phyloP scores from a whole-genome alignment of 2,113 vertebrate species.

The Eulacestoma nigropectus region DNA sequence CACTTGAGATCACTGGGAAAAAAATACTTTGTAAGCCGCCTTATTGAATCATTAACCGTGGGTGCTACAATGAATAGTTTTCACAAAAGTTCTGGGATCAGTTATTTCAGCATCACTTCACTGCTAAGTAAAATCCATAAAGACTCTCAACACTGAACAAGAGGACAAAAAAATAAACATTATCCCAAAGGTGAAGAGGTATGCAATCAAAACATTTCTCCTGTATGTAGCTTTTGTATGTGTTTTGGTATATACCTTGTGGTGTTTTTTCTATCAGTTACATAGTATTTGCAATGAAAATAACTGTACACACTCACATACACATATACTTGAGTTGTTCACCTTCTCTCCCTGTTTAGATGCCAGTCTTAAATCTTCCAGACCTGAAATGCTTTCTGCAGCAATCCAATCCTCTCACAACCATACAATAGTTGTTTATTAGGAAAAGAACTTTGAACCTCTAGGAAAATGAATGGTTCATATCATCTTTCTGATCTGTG shows the following conservation, averaged over 20 bases:
- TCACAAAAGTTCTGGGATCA: not conserved
- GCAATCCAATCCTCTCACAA: not conserved
- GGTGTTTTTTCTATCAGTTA: not conserved
- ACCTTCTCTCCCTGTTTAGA: not conserved
- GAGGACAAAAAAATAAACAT: not conserved
- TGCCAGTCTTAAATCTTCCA: not conserved
- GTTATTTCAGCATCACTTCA: not conserved
- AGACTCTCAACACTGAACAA: not conserved
- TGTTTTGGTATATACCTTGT: not conserved
- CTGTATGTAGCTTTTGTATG: not conserved
- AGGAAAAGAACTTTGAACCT: not conserved
- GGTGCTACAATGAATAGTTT: not conserved
- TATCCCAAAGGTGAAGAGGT: not conserved
- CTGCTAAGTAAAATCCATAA: not conserved
- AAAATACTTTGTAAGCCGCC: not conserved
- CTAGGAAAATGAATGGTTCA: not conserved
- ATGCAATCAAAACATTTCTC: not conserved
- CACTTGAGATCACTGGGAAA: not conserved
- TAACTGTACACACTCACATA: not conserved
- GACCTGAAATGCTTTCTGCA: not conserved
- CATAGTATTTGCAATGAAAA: not conserved
- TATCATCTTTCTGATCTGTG: not conserved
- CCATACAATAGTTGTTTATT: not conserved
- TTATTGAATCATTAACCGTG: constrained; percentile 32
- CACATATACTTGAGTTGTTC: not conserved